These are phyloP conservation scores for Adineta ricciae DNA, from an alignment of 2,888 invertebrate genomes.

Conservation along the genomic window DNA sequence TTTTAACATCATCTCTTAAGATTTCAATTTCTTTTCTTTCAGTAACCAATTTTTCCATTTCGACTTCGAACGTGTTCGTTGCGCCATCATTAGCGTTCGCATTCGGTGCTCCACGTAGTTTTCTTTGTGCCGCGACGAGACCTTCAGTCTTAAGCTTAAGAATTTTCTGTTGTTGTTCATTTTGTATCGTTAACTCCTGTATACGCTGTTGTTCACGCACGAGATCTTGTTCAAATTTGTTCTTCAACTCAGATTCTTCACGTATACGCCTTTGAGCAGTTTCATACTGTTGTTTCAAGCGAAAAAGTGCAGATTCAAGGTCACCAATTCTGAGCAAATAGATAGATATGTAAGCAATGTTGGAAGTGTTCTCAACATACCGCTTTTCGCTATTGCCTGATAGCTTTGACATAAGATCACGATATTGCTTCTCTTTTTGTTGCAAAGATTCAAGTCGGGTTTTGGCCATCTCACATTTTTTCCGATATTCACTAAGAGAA, in stretches of 20 bases:
- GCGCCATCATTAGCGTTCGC: neutral
- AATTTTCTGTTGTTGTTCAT: constrained; percentile 48
- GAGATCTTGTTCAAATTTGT: constrained; percentile 47
- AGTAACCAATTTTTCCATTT: constrained; percentile 48
- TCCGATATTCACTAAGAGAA: constrained; percentile 43
- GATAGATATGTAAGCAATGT: too few relatives aligned
- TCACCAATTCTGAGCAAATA: constrained; percentile 41
- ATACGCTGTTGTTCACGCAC: constrained; percentile 45
- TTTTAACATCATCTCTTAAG: constrained; percentile 41
- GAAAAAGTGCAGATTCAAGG: constrained; percentile 43
- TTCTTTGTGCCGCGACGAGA: constrained; percentile 44
- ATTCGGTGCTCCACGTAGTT: constrained; percentile 39
- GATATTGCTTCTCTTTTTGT: constrained; percentile 43
- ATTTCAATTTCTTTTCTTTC: constrained; percentile 44
- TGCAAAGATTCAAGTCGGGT: constrained; percentile 42
- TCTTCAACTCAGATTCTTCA: constrained; percentile 46
- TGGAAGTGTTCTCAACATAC: constrained; percentile 36
- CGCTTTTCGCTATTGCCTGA: constrained; percentile 45
- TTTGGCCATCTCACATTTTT: constrained; percentile 45
- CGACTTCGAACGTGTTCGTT: constrained; percentile 33
- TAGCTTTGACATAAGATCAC: constrained; percentile 45
- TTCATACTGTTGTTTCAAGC: constrained; percentile 46
- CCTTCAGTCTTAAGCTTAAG: constrained; percentile 47
- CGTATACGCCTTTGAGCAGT: constrained; percentile 43
- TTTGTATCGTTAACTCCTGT: constrained; percentile 45